A percentile compares a stretch with the other conserved stretches of the same genome.
Conservation (phyloP, 1,140 invertebrate genomes). For the Venturia canescens region DNA sequence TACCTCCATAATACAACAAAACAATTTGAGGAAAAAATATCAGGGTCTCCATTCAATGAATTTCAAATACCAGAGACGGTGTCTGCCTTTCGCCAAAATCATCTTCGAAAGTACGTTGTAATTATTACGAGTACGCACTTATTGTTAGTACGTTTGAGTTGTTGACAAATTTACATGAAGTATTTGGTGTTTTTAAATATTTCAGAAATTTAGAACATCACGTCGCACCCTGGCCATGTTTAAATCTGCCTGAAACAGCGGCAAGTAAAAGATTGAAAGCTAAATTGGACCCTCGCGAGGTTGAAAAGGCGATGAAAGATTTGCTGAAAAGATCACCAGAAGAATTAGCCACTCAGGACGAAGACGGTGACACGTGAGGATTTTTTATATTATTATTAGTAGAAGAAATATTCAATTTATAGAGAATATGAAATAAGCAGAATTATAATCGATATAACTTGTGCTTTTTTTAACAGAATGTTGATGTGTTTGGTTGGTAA, state of each 20-base stretch:
- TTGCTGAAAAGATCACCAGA: conserved; percentile 60
- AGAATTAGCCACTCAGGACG: conserved; percentile 55
- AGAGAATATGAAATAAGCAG: too few species aligned
- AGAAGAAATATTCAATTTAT: too few species aligned
- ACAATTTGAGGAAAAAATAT: neutral
- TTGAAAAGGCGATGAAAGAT: conserved; percentile 64
- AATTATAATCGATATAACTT: too few species aligned
- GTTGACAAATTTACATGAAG: too few species aligned
- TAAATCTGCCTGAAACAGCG: conserved; percentile 62
- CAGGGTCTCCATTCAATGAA: conserved; percentile 48
- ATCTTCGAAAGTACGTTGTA: conserved; percentile 52
- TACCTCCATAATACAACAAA: neutral
- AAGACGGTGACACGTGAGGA: conserved; percentile 69
- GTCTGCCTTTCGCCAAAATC: conserved; percentile 48
- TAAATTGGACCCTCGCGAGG: conserved; percentile 58
- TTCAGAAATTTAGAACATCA: conserved; percentile 47
- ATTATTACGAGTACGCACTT: too few species aligned
- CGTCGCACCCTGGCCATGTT: conserved; percentile 59
- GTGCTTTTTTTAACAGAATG: conserved; percentile 49
- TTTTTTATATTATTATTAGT: conserved; percentile 27
- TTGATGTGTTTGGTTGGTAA: conserved; percentile 67
- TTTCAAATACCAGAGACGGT: conserved; percentile 63
- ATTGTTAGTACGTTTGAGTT: too few species aligned
- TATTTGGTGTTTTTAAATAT: conserved; percentile 5
- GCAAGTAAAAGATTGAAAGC: conserved; percentile 64